Conservation (phyloP, 1,140 invertebrate genomes). For the Dendrolimus kikuchii region DNA sequence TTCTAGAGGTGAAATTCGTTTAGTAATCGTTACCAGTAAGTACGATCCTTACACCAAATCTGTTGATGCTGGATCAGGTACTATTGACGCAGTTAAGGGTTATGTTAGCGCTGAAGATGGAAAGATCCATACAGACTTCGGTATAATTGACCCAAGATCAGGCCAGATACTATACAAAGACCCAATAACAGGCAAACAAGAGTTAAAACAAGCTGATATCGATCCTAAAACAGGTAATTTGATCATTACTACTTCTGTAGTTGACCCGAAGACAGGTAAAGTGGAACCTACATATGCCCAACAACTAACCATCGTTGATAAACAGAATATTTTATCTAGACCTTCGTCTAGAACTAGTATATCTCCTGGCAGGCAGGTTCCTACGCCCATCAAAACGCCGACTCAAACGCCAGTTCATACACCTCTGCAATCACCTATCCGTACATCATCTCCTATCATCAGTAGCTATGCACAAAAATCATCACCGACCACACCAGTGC, state of each 20-base stretch:
- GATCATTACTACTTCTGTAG: constrained; percentile 69
- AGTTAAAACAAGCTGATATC: constrained; percentile 72
- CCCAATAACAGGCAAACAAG: constrained; percentile 73
- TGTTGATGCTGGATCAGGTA: constrained; percentile 70
- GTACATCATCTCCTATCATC: constrained; percentile 42
- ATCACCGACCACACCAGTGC: constrained; percentile 32
- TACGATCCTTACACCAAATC: constrained; percentile 73
- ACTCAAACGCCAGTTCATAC: constrained; percentile 39
- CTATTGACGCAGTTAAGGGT: constrained; percentile 69
- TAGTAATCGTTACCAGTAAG: constrained; percentile 74
- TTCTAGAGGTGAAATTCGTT: constrained; percentile 66
- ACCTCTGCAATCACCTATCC: constrained; percentile 45
- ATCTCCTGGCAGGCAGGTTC: constrained; percentile 46
- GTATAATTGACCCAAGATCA: constrained; percentile 73
- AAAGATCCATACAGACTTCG: constrained; percentile 75
- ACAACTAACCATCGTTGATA: constrained; percentile 60
- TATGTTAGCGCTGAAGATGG: constrained; percentile 74
- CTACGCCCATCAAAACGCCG: constrained; percentile 48
- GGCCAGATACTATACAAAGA: constrained; percentile 72
- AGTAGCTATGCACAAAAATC: constrained; percentile 42
- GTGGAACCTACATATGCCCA: constrained; percentile 63
- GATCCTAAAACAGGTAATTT: constrained; percentile 73
- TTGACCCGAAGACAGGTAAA: constrained; percentile 74
- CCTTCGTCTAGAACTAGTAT: constrained; percentile 44
- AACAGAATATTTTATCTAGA: constrained; percentile 53